Evolutionary conservation across 2,797 vertebrate species (phyloP), one percentile per base, ranked within the genome.

Genomic region (Stomatorhinus walkeri): DNA sequence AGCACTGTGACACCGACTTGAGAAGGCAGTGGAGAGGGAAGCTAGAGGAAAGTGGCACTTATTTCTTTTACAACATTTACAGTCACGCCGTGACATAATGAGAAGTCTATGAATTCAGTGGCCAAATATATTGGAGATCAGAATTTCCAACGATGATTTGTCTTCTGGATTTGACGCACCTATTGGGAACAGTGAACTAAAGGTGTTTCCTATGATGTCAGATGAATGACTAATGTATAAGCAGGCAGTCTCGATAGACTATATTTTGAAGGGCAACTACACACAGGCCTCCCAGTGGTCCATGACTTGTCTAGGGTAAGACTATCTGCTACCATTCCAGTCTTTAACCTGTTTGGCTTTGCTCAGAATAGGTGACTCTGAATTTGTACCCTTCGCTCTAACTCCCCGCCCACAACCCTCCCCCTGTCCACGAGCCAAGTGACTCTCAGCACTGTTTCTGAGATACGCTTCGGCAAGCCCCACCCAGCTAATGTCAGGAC

Each of bases 281-380:
- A 81, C 16, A 16, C 40, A 8, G n/a, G 76, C 6, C 76, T 81
- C 16, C 7, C 76, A 81, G 76, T 8, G 76, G 36, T 43, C 76
- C 40, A 46, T 81, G 40, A 81, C 76, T 19, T 3, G 19, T 81
- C 19, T n/a, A 43, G 40, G 36, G 76, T 81, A 81, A 81, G 36
- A 81, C 76, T 46, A 81, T 81, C 76, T 43, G 40, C 76, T 22
- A 46, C 76, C 76, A 81, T 72, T 72, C 68, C 68, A 9, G 68
- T 19, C 28, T 76, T 16, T 43, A 81, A 81, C 76, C 7, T 22
- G 36, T 46, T 46, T 46, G 40, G 40, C 76, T 46, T 81, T 46
- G 76, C 76, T 9, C 40, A 81, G 76, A 81, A 81, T 81, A 43
- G 76, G 76, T n/a, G 76, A 81, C 76, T 81, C 76, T 46, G 68